Conservation (phyloP, 2,797 vertebrate species). For the Sternarchorhynchus goeldii region DNA sequence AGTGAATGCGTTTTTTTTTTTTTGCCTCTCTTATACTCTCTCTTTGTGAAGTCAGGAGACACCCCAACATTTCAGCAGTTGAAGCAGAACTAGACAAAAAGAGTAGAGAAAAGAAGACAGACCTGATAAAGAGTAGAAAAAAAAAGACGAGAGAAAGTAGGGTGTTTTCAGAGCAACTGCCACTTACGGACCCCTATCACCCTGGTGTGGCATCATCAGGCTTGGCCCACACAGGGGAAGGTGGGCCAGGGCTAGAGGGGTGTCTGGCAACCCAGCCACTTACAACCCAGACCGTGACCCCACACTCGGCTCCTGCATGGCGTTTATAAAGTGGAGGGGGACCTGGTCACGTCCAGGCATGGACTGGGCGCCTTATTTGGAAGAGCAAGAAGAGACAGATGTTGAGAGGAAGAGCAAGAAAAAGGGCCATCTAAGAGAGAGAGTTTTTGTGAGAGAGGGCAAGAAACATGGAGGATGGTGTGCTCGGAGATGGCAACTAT, state of each 20-base stretch:
- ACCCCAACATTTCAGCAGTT: slow-evolving; percentile 52
- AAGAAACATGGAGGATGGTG: slow-evolving; percentile 49
- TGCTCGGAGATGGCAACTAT: slow-evolving; percentile 26
- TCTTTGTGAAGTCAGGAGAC: slow-evolving; percentile 51
- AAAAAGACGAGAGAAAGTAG: slow-evolving; percentile 20
- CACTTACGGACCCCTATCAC: slow-evolving; percentile 91
- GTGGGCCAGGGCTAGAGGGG: slow-evolving; percentile 73
- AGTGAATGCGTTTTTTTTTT: slow-evolving; percentile 58
- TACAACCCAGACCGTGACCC: slow-evolving; percentile 86
- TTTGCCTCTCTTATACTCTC: slow-evolving; percentile 66
- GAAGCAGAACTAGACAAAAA: slow-evolving; percentile 53
- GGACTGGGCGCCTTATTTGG: slow-evolving; percentile 70
- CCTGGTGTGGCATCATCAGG: slow-evolving; percentile 48
- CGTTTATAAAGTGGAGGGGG: slow-evolving; percentile 25
- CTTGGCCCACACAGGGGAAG: slow-evolving; percentile 50
- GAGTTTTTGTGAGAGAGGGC: slow-evolving; percentile 61
- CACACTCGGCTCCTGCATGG: neutral
- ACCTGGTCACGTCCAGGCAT: slow-evolving; percentile 71
- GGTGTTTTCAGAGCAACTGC: slow-evolving; percentile 64
- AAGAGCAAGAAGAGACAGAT: slow-evolving; percentile 48
- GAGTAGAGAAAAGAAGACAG: neutral
- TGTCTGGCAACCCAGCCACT: slow-evolving; percentile 87
- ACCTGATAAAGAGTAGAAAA: neutral
- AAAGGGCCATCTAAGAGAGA: slow-evolving; percentile 51
- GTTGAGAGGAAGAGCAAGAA: slow-evolving; percentile 33